Percentiles rank a stretch among this genome's conserved stretches.
These are phyloP conservation scores for Choristoneura rosaceana DNA, from an alignment of 2,888 invertebrate species.

Conservation along the genomic window DNA sequence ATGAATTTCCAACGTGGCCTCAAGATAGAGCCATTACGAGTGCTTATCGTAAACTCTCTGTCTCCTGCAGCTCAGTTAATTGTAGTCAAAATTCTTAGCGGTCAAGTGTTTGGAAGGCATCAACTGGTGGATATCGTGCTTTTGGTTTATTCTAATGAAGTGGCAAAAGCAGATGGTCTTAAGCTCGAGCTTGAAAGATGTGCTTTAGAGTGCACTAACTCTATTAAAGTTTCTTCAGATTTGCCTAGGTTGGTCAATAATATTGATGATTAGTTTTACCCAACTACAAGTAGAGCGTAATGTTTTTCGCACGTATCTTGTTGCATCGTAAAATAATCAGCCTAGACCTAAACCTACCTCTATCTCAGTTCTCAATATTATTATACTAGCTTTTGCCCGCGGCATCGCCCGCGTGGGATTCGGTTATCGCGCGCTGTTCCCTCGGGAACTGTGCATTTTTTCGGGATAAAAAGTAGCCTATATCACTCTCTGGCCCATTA, in stretches of 20 bases:
- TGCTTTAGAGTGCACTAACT: slow-evolving; percentile 64
- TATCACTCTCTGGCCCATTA: too few species aligned
- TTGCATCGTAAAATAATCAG: too few species aligned
- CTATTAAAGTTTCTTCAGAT: slow-evolving; percentile 62
- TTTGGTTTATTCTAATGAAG: slow-evolving; percentile 69
- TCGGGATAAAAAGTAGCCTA: too few species aligned
- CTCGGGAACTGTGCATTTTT: too few species aligned
- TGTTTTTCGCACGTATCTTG: too few species aligned
- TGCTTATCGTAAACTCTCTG: slow-evolving; percentile 69
- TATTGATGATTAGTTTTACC: neutral
- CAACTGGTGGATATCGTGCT: slow-evolving; percentile 67
- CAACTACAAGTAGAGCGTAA: neutral
- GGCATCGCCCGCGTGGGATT: too few species aligned
- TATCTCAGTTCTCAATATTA: too few species aligned
- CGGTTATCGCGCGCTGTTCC: too few species aligned
- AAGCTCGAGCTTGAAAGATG: slow-evolving; percentile 63
- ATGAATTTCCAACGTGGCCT: slow-evolving; percentile 69
- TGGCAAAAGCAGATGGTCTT: slow-evolving; percentile 55
- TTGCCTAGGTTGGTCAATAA: slow-evolving; percentile 64
- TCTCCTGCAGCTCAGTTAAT: slow-evolving; percentile 59
- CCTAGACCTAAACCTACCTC: too few species aligned
- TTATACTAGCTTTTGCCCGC: too few species aligned
- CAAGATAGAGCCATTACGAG: slow-evolving; percentile 58
- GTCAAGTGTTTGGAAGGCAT: slow-evolving; percentile 63
- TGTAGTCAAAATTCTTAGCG: slow-evolving; percentile 67